Base-by-base conservation (phyloP, 1,140 invertebrate species). In the Hycleus cichorii region DNA sequence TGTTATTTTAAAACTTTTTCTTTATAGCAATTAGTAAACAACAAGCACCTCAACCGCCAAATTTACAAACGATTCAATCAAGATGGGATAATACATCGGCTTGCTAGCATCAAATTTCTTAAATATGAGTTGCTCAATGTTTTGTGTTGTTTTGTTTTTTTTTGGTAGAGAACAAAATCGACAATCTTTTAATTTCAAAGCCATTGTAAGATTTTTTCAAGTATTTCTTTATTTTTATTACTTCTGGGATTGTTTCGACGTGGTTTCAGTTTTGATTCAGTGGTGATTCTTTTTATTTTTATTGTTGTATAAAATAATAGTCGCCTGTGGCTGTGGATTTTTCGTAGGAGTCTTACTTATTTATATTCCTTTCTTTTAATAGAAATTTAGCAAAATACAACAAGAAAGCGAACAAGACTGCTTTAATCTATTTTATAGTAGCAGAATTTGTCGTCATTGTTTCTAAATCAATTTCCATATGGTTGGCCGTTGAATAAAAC, bases 21-120 rank as follows among this genome's bases (percentile, higher is more conserved):
- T 18, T 67, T 65, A 42, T 58, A 68, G 66, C 58, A 11, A 53
- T 49, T 45, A 59, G 57, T 40, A 68, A 68, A 58, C 66, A 68
- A 55, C 66, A 65, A 25, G 66, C 66, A 12, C 66, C 66, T 7
- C 63, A 59, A 39, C 66, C 66, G 9, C 65, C 65, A 10, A 46
- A 54, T 47, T 46, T 46, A 27, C 51, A 54, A 47, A 32, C 52
- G n/a, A 55, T 12, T n/a, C 60, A 57, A 27, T 12, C 51, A 49
- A 61, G 59, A 39, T 63, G 64, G 64, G 60, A 62, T 45, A 38
- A 58, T 18, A 60, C 66, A 39, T 66, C 66, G 45, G 59, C 66
- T 38, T 66, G 66, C 66, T 68, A 68, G 63, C 66, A 59, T 56
- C 58, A 59, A 27, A 46, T 56, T 58, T 55, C 43, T 44, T 47